phyloP scores from a whole-genome alignment of 1,140 invertebrate species.

The Diprion similis region DNA sequence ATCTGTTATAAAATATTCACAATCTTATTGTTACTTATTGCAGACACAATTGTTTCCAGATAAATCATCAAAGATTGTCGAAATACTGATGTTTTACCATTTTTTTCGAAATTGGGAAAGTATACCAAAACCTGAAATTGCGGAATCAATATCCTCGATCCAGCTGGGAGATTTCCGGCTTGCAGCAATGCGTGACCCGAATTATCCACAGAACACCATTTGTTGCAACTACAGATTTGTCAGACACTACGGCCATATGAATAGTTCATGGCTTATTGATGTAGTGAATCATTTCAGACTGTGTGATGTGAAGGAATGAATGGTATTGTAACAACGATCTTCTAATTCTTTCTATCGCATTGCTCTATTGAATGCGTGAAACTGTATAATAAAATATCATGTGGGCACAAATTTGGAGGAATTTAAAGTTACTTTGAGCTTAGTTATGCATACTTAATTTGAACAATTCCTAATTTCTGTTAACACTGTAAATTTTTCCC shows the following conservation, averaged over 20 bases:
- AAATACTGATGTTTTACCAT: neutral
- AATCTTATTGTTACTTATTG: neutral
- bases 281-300: neutral
- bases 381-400: too few species aligned
- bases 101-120: neutral
- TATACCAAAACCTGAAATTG: neutral
- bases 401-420: too few species aligned
- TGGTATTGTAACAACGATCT: too few species aligned
- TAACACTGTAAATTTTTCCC: too few species aligned
- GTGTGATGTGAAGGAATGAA: neutral
- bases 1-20: too few species aligned
- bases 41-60: neutral
- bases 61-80: neutral
- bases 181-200: neutral
- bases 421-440: too few species aligned
- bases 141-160: neutral
- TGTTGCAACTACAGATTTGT: neutral
- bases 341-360: too few species aligned
- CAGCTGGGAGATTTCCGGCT: too few species aligned
- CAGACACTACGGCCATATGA: neutral
- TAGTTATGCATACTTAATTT: too few species aligned
- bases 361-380: too few species aligned
- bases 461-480: too few species aligned
- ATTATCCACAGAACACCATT: neutral
- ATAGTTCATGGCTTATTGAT: neutral